Conservation (phyloP, 2,113 vertebrate genomes). For the Rhynchopsitta pachyrhyncha region DNA sequence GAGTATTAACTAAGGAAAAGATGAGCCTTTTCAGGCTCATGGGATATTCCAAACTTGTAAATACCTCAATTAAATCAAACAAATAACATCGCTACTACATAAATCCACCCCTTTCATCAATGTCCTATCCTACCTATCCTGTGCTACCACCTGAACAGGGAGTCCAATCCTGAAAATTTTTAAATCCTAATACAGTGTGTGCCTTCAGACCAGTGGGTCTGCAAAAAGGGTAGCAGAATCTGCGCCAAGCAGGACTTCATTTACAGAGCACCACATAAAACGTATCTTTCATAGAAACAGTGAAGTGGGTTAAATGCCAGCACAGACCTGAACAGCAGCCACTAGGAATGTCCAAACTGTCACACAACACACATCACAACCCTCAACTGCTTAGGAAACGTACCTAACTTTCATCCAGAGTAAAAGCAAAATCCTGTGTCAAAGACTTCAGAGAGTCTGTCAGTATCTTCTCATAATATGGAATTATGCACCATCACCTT, state of each 20-base stretch:
- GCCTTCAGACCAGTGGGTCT: not conserved
- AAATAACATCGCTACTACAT: not conserved
- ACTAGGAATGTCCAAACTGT: not conserved
- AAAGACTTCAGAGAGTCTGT: not conserved
- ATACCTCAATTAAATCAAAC: not conserved
- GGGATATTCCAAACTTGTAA: not conserved
- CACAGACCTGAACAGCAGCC: not conserved
- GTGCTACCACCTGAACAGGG: not conserved
- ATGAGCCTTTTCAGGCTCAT: not conserved
- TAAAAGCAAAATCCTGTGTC: not conserved
- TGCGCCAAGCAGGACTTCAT: not conserved
- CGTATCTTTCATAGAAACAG: not conserved
- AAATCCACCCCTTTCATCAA: not conserved
- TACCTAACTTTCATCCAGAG: fast-evolving
- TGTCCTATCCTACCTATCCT: not conserved
- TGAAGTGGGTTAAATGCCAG: not conserved
- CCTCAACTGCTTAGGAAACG: not conserved
- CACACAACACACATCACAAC: not conserved
- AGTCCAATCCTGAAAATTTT: not conserved
- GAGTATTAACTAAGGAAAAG: not conserved
- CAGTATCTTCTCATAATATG: not conserved
- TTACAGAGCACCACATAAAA: not conserved
- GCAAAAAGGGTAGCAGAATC: not conserved
- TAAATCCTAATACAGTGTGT: not conserved
- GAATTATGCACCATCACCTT: not conserved